phyloP scores from a whole-genome alignment of 1,140 invertebrate genomes.

The Euura saliciscinereae region DNA sequence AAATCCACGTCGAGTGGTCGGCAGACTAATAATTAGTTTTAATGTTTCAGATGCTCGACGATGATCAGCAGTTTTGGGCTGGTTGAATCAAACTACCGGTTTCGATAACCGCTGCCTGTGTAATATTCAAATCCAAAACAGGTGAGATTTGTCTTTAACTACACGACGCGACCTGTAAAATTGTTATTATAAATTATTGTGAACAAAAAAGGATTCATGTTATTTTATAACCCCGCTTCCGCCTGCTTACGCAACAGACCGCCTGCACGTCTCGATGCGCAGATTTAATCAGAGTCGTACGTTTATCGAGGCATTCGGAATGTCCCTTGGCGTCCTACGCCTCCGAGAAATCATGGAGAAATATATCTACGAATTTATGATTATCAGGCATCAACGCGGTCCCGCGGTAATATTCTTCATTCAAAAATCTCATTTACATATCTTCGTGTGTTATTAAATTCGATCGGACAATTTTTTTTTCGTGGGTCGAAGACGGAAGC shows the following conservation, averaged over 20 bases:
- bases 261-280: neutral
- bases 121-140: too few relatives aligned
- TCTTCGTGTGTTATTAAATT: neutral
- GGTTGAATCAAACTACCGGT: too few relatives aligned
- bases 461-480: neutral
- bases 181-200: too few relatives aligned
- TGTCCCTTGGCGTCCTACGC: neutral
- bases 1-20: too few relatives aligned
- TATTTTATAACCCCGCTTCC: conserved; percentile 5
- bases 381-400: neutral
- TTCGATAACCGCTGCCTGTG: too few relatives aligned
- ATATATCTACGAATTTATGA: conserved; percentile 3
- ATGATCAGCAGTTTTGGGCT: too few relatives aligned
- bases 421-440: neutral
- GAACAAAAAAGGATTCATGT: too few relatives aligned
- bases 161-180: too few relatives aligned
- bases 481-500: neutral
- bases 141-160: too few relatives aligned
- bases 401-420: neutral
- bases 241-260: neutral
- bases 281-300: conserved; percentile 7
- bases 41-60: too few relatives aligned
- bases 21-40: too few relatives aligned
- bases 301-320: conserved; percentile 1
- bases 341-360: neutral